Conservation (phyloP, 2,888 invertebrate species). For the Napeogenes inachia region DNA sequence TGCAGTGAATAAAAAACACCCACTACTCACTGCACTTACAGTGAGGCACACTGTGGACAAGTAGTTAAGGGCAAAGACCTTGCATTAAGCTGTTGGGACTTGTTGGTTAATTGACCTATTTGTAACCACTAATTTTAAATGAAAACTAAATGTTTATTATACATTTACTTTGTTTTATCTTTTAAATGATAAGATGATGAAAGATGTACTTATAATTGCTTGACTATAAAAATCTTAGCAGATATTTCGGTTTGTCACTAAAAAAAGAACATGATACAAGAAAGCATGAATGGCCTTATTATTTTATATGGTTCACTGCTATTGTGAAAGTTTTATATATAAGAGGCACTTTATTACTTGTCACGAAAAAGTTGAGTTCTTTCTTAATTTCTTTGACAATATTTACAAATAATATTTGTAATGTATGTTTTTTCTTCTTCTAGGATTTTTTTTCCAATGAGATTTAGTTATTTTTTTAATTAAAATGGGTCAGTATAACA, state of each 20-base stretch:
- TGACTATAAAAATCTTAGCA: background rate
- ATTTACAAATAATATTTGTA: background rate
- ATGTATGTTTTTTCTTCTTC: background rate
- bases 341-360: no score
- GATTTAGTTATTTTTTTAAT: background rate
- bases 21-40: background rate
- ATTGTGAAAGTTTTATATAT: no score
- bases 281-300: no score
- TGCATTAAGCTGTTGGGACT: conserved; percentile 23
- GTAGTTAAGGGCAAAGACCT: conserved; percentile 26
- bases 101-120: conserved; percentile 28
- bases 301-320: no score
- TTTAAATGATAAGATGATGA: conserved; percentile 2
- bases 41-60: background rate
- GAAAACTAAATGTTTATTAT: background rate
- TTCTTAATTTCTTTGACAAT: no score
- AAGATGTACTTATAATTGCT: background rate
- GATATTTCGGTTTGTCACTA: background rate
- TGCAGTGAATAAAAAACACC: background rate
- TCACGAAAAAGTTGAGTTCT: no score
- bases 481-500: background rate
- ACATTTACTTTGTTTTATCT: background rate
- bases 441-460: background rate
- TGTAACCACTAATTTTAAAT: conserved; percentile 12
- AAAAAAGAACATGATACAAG: no score